Percentiles rank a stretch among this genome's conserved stretches.
phyloP scores from a whole-genome alignment of 2,797 vertebrate species.

The Gobio occitaniae region DNA sequence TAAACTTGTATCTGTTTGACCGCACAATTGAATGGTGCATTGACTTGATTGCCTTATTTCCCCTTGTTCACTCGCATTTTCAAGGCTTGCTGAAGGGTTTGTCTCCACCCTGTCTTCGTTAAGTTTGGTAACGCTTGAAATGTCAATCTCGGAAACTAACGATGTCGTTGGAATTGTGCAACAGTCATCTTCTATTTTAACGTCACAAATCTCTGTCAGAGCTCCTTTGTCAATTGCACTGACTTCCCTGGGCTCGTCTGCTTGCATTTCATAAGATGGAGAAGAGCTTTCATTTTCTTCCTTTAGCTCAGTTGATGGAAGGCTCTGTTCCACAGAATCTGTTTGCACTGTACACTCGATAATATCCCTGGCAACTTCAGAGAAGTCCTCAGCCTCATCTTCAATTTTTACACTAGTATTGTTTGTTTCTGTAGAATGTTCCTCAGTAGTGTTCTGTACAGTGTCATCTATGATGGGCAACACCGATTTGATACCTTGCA shows the following conservation, averaged over 20 bases:
- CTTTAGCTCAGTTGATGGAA: conserved; percentile 70
- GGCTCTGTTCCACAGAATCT: conserved; percentile 68
- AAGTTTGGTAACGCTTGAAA: conserved; percentile 55
- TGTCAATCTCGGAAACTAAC: conserved; percentile 54
- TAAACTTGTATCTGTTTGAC: conserved; percentile 63
- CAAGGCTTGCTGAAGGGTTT: background rate
- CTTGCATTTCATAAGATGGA: conserved; percentile 58
- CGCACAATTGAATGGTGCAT: conserved; percentile 60
- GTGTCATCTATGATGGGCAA: conserved; percentile 70
- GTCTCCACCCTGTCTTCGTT: conserved; percentile 16
- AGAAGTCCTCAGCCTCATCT: conserved; percentile 78
- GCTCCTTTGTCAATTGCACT: conserved; percentile 61
- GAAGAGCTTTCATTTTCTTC: conserved; percentile 64
- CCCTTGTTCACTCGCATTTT: conserved; percentile 60
- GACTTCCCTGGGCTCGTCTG: conserved; percentile 56
- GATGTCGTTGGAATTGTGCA: conserved; percentile 61
- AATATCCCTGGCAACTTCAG: conserved; percentile 72
- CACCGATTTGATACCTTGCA: conserved; percentile 65
- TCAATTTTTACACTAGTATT: conserved; percentile 79
- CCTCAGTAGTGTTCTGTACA: conserved; percentile 64
- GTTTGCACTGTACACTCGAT: conserved; percentile 69
- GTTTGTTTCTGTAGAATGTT: conserved; percentile 63
- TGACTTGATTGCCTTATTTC: conserved; percentile 54
- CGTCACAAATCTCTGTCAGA: conserved; percentile 70
- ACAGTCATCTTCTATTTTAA: conserved; percentile 78